Percentiles rank a stretch among this genome's conserved stretches.
phyloP scores from a whole-genome alignment of 2,113 vertebrate species.

The Hippopotamus amphibius region DNA sequence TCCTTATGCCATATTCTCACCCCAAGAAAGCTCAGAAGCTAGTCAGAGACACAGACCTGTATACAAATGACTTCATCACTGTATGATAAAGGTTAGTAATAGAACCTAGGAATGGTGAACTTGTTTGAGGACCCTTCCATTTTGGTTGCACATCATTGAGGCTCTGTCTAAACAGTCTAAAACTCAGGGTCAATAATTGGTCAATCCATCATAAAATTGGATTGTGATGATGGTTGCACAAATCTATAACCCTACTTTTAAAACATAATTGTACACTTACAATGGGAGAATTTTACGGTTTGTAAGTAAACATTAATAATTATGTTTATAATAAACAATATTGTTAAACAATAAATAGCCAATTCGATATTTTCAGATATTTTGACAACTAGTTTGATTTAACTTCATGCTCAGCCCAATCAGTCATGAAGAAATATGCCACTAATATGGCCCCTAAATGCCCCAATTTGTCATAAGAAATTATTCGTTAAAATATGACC shows the following conservation, averaged over 20 bases:
- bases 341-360: constrained; percentile 1
- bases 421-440: neutral
- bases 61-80: neutral
- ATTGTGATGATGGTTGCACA: neutral
- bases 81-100: neutral
- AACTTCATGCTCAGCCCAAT: neutral
- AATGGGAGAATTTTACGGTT: neutral
- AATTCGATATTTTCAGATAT: constrained; percentile 32
- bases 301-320: neutral
- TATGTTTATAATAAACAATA: neutral
- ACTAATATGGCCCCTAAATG: neutral
- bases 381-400: constrained; percentile 1
- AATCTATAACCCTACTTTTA: neutral
- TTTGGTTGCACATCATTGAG: neutral
- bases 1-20: neutral
- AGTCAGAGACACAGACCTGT: neutral
- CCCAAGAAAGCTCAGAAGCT: neutral
- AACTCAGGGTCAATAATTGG: neutral
- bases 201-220: neutral
- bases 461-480: constrained; percentile 27
- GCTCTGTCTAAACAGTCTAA: neutral
- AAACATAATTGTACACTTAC: neutral
- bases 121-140: neutral
- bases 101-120: neutral
- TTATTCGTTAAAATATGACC: neutral